These are phyloP conservation scores for Ptychadena robeensis DNA, from an alignment of 2,797 vertebrate genomes.

Conservation along the genomic window DNA sequence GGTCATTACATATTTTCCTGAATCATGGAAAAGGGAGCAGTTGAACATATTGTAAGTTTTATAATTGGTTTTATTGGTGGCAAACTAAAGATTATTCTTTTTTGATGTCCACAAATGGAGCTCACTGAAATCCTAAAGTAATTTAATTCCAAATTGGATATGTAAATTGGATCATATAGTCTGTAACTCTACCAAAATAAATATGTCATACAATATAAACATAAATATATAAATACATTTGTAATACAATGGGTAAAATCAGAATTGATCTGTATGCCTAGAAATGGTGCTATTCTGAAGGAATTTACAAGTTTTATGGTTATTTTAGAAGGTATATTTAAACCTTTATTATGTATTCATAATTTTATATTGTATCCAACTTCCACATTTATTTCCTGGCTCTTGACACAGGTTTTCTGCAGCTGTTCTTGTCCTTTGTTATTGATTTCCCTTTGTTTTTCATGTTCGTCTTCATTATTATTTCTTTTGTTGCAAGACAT, in stretches of 20 bases:
- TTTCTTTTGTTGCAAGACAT: slow-evolving; percentile 25
- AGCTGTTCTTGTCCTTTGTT: slow-evolving; percentile 38
- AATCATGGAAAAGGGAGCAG: too few species aligned
- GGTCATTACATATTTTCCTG: too few species aligned
- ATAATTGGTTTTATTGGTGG: too few species aligned
- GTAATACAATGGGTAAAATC: neutral
- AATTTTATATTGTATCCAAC: neutral
- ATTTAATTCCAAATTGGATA: neutral
- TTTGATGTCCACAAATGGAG: neutral
- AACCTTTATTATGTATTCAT: neutral
- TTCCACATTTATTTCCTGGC: slow-evolving; percentile 25
- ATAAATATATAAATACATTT: too few species aligned
- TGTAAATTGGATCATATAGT: neutral
- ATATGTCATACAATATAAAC: too few species aligned
- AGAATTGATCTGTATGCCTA: neutral
- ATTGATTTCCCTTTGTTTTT: slow-evolving; percentile 44
- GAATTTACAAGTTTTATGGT: neutral
- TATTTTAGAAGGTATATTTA: too few species aligned
- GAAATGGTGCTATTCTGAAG: neutral
- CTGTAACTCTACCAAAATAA: too few species aligned
- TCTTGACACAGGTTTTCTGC: slow-evolving; percentile 5
- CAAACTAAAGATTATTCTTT: too few species aligned
- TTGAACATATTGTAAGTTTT: too few species aligned
- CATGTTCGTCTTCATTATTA: slow-evolving; percentile 28
- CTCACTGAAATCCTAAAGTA: neutral